Evolutionary conservation across 1,140 invertebrate species (phyloP), one percentile per base, ranked within the genome.

Genomic region (Camponotus floridanus): DNA sequence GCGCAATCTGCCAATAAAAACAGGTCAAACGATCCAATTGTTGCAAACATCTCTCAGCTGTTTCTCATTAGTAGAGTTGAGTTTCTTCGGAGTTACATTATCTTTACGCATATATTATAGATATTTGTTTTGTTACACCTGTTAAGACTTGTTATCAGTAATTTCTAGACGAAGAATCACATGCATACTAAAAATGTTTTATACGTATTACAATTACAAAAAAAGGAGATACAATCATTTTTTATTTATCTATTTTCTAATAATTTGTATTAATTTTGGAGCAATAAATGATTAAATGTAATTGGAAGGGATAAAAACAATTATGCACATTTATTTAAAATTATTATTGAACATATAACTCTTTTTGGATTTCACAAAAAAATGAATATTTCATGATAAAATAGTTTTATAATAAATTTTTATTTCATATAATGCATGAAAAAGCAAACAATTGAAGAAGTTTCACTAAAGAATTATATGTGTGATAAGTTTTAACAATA

Each of bases 11-110:
- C 85, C 88, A 93, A 92, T 93, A 92, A 93, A 93, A 90, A 85
- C 55, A 84, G 91, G 91, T 93, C 89, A 93, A 93, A 92, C 86
- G 91, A 90, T 91, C 86, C 91, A 91, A 93, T 93, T 92, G 91
- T 87, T 86, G 59, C 57, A 78, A 39, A 21, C 18, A n/a, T 26
- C 42, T 59, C 48, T 85, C 81, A 84, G 18, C 62, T 48, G 70
- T 83, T 86, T 62, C 61, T 85, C 36, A 57, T 62, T 78, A 33
- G 45, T 36, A 55, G 48, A 83, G 57, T 73, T 11, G 39, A n/a
- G 36, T 13, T 8, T 83, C 68, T 73, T 74, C 7, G 42, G 31
- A 45, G n/a, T 13, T 21, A 8, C 26, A 36, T 61, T 70, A 86
- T 80, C 65, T 31, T 36, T 36, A 59, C 39, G n/a, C 18, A 39